Percentiles rank a stretch among this genome's conserved stretches.
These are phyloP conservation scores for Danio aesculapii DNA, from an alignment of 2,797 vertebrate species.

Conservation along the genomic window DNA sequence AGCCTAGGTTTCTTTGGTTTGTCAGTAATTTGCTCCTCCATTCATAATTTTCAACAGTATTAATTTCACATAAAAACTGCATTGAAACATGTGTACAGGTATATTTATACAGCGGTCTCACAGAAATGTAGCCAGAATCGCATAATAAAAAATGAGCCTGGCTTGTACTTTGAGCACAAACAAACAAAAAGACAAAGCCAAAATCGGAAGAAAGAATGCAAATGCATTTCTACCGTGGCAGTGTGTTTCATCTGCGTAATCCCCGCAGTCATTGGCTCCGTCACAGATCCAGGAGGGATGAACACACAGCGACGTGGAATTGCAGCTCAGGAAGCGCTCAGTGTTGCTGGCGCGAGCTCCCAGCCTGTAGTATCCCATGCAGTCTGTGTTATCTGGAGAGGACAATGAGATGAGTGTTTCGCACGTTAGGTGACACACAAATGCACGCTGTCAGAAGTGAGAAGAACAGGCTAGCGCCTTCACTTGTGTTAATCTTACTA, in stretches of 20 bases:
- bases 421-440: slow-evolving; percentile 35
- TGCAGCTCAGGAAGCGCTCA: slow-evolving; percentile 90
- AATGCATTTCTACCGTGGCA: slow-evolving; percentile 79
- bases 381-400: slow-evolving; percentile 87
- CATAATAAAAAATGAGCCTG: no score
- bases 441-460: slow-evolving; percentile 42
- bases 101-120: no score
- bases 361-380: slow-evolving; percentile 92
- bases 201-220: neutral
- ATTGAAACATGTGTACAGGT: no score
- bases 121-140: no score
- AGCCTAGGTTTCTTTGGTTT: no score
- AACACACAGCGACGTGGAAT: slow-evolving; percentile 95
- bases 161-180: slow-evolving; percentile 2
- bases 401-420: slow-evolving; percentile 8
- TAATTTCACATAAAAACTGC: no score
- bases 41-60: no score
- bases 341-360: slow-evolving; percentile 80
- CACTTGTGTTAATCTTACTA: slow-evolving; percentile 82
- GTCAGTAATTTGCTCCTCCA: no score
- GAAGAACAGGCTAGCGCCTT: neutral
- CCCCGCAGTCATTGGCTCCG: slow-evolving; percentile 95
- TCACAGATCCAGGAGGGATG: slow-evolving; percentile 95
- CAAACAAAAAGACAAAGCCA: slow-evolving; percentile 15
- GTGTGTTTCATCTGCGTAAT: slow-evolving; percentile 93